phyloP scores from a whole-genome alignment of 1,140 invertebrate species.

The Hylaeus volcanicus region DNA sequence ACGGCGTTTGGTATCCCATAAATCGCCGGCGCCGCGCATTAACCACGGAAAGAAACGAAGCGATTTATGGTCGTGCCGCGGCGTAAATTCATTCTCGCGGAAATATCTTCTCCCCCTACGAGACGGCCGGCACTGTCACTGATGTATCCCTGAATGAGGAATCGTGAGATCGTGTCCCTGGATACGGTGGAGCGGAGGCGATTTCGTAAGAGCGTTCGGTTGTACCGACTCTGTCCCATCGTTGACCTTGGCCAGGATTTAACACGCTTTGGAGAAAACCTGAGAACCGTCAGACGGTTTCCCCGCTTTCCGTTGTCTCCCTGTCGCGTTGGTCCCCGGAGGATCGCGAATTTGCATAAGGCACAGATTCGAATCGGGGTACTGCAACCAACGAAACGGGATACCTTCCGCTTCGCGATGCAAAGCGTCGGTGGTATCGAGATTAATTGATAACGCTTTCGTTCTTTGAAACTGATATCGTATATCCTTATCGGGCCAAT shows the following conservation, averaged over 20 bases:
- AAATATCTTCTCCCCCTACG: slow-evolving; percentile 47
- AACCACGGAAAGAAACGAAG: slow-evolving; percentile 43
- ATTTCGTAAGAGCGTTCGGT: slow-evolving; percentile 30
- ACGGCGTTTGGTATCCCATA: slow-evolving; percentile 56
- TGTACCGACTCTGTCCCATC: neutral
- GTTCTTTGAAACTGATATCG: too few species aligned
- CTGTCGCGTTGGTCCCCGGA: neutral
- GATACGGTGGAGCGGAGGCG: neutral
- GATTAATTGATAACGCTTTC: neutral
- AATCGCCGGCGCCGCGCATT: slow-evolving; percentile 54
- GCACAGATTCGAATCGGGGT: neutral
- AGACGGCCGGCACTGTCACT: slow-evolving; percentile 14
- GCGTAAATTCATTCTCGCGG: slow-evolving; percentile 61
- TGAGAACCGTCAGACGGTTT: neutral
- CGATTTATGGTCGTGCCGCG: slow-evolving; percentile 53
- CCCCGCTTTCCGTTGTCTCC: neutral
- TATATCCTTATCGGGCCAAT: too few species aligned
- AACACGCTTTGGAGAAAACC: slow-evolving; percentile 2
- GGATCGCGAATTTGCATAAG: neutral
- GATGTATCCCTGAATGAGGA: slow-evolving; percentile 32
- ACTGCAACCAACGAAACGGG: neutral
- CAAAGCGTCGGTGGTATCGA: neutral
- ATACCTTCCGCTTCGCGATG: neutral
- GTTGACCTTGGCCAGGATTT: slow-evolving; percentile 34
- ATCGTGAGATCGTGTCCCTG: slow-evolving; percentile 39